Evolutionary conservation across 2,113 vertebrate species (phyloP).

Genomic region (Zapus hudsonius): DNA sequence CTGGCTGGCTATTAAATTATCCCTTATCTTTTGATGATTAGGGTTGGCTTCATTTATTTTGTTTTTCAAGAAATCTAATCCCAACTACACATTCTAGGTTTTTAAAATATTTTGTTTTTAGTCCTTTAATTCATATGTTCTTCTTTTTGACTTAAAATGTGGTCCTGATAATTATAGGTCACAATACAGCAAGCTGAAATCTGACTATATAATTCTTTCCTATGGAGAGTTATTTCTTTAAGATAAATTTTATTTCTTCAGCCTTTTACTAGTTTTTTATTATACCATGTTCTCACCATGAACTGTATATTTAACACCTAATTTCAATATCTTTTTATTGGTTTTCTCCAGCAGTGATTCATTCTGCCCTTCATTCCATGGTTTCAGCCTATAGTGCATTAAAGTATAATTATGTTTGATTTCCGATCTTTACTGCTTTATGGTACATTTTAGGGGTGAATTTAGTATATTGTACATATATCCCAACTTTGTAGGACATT

Average conservation of each 20-base stretch:
- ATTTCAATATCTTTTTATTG: constrained; percentile 10
- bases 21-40: constrained; percentile 38
- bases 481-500: not conserved
- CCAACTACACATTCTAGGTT: not conserved
- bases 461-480: not conserved
- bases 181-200: not conserved
- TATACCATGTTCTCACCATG: not conserved
- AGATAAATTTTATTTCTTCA: constrained; percentile 26
- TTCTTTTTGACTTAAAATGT: constrained; percentile 32
- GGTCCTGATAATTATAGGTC: not conserved
- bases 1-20: constrained; percentile 39
- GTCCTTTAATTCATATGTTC: not conserved
- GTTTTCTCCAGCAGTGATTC: not conserved
- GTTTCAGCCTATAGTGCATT: not conserved
- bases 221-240: constrained; percentile 44
- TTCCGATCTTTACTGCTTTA: not conserved
- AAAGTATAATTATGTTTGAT: not conserved
- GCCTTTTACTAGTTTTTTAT: not conserved
- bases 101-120: constrained; percentile 31
- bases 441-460: not conserved
- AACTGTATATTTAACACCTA: constrained; percentile 50
- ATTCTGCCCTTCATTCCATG: constrained; percentile 6
- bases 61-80: constrained; percentile 39
- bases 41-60: constrained; percentile 47
- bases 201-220: not conserved